Conservation (phyloP, 2,113 vertebrate genomes). For the Phalacrocorax brasilianus region DNA sequence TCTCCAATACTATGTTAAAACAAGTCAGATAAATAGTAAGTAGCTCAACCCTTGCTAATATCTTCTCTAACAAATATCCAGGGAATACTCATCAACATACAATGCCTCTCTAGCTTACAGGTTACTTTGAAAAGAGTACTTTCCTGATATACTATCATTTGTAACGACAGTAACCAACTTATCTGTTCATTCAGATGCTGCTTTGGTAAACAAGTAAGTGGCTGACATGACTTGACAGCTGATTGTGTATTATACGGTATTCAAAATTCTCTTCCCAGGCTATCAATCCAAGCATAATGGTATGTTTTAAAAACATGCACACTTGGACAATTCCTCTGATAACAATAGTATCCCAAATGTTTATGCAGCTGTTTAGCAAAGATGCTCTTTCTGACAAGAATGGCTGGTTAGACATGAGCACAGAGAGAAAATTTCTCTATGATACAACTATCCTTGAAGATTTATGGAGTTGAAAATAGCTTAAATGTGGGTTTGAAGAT, state of each 20-base stretch:
- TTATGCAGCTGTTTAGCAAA: constrained; percentile 46
- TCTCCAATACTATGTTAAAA: background rate
- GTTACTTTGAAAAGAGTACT: background rate
- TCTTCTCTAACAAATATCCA: background rate
- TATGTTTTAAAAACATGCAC: constrained; percentile 31
- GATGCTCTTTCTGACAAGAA: constrained; percentile 46
- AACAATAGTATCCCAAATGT: constrained; percentile 56
- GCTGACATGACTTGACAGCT: constrained; percentile 12
- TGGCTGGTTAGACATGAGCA: constrained; percentile 8
- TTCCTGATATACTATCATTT: constrained; percentile 12
- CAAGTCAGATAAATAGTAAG: background rate
- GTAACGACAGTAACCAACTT: constrained; percentile 5
- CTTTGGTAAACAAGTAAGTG: constrained; percentile 42
- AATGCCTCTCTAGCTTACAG: background rate
- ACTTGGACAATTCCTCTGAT: constrained; percentile 42
- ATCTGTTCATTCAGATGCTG: constrained; percentile 1
- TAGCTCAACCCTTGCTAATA: background rate
- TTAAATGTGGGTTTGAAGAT: background rate
- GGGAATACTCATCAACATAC: background rate
- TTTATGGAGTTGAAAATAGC: background rate
- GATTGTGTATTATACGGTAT: constrained; percentile 21
- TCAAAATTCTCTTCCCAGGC: constrained; percentile 26
- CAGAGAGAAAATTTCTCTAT: background rate
- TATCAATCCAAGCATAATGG: constrained; percentile 35
- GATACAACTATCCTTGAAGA: background rate